Evolutionary conservation across 2,888 invertebrate species (phyloP).

Genomic region (Podabrus alpinus): DNA sequence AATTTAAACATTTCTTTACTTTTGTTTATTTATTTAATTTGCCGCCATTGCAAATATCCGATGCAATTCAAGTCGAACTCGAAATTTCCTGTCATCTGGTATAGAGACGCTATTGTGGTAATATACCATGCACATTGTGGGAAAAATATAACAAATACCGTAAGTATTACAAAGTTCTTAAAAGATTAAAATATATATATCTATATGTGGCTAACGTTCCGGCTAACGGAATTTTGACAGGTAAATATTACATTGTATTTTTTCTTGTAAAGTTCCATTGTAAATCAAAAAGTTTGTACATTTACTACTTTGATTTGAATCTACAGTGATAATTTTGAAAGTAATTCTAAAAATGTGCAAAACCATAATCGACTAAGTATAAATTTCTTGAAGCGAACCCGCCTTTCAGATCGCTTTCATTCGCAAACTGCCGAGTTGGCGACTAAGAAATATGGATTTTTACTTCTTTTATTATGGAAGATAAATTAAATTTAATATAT

Average conservation of each 20-base stretch:
- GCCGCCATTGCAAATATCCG: neutral
- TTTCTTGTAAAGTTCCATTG: neutral
- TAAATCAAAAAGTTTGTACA: neutral
- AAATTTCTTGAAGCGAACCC: conserved; percentile 19
- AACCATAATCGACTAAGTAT: conserved; percentile 22
- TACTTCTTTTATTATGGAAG: conserved; percentile 23
- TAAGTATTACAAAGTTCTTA: too few relatives aligned
- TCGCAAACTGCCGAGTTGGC: conserved; percentile 24
- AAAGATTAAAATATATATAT: neutral
- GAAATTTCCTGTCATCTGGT: neutral
- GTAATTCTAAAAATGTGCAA: conserved; percentile 16
- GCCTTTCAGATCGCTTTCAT: conserved; percentile 25
- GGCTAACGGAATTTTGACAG: neutral
- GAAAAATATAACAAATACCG: too few relatives aligned
- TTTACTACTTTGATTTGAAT: neutral
- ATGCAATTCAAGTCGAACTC: neutral
- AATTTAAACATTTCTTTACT: neutral
- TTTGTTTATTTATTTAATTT: neutral
- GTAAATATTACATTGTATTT: neutral
- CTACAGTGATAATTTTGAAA: conserved; percentile 17
- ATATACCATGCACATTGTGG: neutral
- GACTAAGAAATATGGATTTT: conserved; percentile 24
- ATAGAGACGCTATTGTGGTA: too few relatives aligned
- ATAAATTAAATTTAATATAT: conserved; percentile 24
- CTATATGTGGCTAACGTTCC: neutral